Conservation (phyloP, 2,113 vertebrate species). For the Nibea albiflora region DNA sequence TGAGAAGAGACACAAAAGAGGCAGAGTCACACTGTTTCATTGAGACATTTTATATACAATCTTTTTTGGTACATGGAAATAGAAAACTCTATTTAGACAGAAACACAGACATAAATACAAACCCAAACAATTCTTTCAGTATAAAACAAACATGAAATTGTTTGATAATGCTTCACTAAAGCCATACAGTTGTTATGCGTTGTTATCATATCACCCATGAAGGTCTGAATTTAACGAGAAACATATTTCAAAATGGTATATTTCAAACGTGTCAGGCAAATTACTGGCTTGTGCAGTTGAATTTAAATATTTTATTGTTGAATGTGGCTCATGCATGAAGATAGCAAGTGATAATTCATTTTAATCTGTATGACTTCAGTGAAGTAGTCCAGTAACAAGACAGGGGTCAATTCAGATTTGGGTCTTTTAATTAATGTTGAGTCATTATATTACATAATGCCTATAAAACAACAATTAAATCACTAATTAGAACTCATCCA, state of each 20-base stretch:
- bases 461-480: conserved; percentile 32
- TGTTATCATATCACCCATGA: conserved; percentile 19
- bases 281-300: neutral
- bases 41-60: conserved; percentile 84
- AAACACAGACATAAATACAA: conserved; percentile 83
- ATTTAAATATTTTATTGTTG: conserved; percentile 12
- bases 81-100: conserved; percentile 82
- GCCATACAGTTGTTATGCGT: conserved; percentile 56
- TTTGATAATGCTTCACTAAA: conserved; percentile 57
- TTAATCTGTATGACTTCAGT: conserved; percentile 57
- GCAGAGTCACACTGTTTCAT: conserved; percentile 48
- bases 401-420: conserved; percentile 64
- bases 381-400: conserved; percentile 60
- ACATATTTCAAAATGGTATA: conserved; percentile 19
- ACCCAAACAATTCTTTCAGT: conserved; percentile 76
- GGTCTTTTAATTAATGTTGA: conserved; percentile 15
- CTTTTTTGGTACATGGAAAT: conserved; percentile 85
- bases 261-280: neutral
- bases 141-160: conserved; percentile 77
- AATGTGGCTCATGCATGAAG: neutral
- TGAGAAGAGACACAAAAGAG: conserved; percentile 19
- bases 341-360: conserved; percentile 38
- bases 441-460: conserved; percentile 41
- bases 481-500: conserved; percentile 16
- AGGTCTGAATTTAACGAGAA: conserved; percentile 5